Evolutionary conservation across 92 coral and sea anemone species (phyloP), one percentile per base, ranked within the genome.

Genomic region (Actinernus sp.): DNA sequence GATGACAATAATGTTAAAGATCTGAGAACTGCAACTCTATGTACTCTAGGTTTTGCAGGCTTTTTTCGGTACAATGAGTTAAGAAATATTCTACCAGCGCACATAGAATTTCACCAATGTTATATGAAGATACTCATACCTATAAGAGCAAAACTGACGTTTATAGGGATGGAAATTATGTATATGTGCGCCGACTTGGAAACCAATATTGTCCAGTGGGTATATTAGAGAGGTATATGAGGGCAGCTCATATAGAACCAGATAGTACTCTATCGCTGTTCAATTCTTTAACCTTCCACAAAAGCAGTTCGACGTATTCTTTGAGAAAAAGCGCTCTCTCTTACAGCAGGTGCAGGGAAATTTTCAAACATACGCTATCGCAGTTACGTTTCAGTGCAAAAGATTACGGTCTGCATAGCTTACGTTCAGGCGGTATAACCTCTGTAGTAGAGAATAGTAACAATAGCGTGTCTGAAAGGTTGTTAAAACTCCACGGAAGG

Each of bases 21-120:
- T 46, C 70, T 63, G 40, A 33, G 57, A 63, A 63, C 46, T 63
- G 45, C 70, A n/a, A 28, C 70, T 43, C 46, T 63, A 63, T 63
- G 47, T 63, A 29, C 30, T 18, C 47, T 52, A 26, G 56, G 54
- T 26, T 63, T 14, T 63, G 47, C 54, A 26, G 57, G 54, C 0
- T 63, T 46, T 47, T 63, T 61, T 14, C 69, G 65, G 29, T 59
- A 32, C 37, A 26, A 59, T 18, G 65, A 59, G 65, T 45, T 59
- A 59, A 45, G 47, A 26, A 36, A 59, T 40, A 33, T 36, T 34
- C 40, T 28, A 34, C 24, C 43, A 14, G 36, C 14, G 18, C 43
- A 57, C 33, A 39, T 31, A 27, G 44, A 59, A 17, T 59, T 59
- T 45, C 65, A 59, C 0, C 16, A 59, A 48, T 27, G 44, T n/a